A percentile compares a stretch with the other conserved stretches of the same genome.
phyloP scores from a whole-genome alignment of 2,888 invertebrate genomes.

The Apamea sordens region DNA sequence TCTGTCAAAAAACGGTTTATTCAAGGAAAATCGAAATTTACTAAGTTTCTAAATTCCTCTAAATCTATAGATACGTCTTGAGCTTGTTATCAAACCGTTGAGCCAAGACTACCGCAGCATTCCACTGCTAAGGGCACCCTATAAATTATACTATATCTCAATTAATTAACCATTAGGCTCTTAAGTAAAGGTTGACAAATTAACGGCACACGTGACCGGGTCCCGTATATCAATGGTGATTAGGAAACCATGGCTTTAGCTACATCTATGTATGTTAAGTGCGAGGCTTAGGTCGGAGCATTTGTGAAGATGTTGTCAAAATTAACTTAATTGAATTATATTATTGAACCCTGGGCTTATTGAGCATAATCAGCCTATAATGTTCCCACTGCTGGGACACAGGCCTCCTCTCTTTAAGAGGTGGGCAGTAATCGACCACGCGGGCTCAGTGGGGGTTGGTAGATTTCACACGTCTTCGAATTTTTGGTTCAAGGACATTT shows the following conservation, averaged over 20 bases:
- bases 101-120: constrained; percentile 38
- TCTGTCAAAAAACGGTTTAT: no score
- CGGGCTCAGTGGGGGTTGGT: no score
- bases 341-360: no score
- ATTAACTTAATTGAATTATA: not conserved
- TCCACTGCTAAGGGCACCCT: constrained; percentile 26
- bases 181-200: constrained; percentile 70
- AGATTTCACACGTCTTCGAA: no score
- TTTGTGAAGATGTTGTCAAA: constrained; percentile 7
- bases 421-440: no score
- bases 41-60: not conserved
- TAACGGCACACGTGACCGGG: constrained; percentile 61
- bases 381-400: no score
- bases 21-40: not conserved
- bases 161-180: constrained; percentile 65
- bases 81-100: constrained; percentile 10
- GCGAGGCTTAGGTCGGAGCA: not conserved
- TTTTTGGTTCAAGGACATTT: no score
- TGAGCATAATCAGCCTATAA: no score
- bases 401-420: no score
- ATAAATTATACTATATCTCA: constrained; percentile 65
- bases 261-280: constrained; percentile 37
- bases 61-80: constrained; percentile 5
- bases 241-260: constrained; percentile 62
- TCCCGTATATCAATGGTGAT: constrained; percentile 65